Evolutionary conservation across 2,888 invertebrate genomes (phyloP).

Genomic region (Dryobotodes eremita): DNA sequence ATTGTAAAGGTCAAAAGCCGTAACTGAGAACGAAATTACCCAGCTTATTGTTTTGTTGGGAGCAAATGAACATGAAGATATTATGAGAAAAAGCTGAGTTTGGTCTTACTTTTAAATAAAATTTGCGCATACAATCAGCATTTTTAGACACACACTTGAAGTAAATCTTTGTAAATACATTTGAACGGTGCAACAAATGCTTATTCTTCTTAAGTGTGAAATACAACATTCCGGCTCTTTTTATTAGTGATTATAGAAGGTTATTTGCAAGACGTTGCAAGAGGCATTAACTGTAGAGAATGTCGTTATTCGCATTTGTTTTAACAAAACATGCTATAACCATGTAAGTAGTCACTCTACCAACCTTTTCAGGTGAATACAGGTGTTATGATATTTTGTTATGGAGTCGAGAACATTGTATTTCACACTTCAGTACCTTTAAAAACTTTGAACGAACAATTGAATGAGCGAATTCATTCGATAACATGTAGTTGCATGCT

Average conservation of each 20-base stretch:
- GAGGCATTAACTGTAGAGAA: not conserved
- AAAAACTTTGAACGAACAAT: conserved; percentile 31
- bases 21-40: not conserved
- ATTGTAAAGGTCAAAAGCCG: not conserved
- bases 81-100: not conserved
- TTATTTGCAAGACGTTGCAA: not conserved
- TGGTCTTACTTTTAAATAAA: not conserved
- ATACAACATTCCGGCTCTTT: conserved; percentile 20
- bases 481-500: conserved; percentile 55
- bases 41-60: not conserved
- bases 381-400: not conserved
- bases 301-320: not conserved
- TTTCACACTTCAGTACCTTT: conserved; percentile 16
- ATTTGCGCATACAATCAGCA: conserved; percentile 43
- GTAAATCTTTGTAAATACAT: not conserved
- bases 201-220: not conserved
- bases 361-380: too few relatives aligned
- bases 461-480: conserved; percentile 44
- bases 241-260: not conserved
- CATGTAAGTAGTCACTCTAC: not conserved
- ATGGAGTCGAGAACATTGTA: conserved; percentile 8
- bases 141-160: not conserved
- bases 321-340: not conserved
- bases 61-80: not conserved
- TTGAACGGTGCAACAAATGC: conserved; percentile 13